Evolutionary conservation across 2,113 vertebrate species (phyloP).

Genomic region (Empidonax traillii): DNA sequence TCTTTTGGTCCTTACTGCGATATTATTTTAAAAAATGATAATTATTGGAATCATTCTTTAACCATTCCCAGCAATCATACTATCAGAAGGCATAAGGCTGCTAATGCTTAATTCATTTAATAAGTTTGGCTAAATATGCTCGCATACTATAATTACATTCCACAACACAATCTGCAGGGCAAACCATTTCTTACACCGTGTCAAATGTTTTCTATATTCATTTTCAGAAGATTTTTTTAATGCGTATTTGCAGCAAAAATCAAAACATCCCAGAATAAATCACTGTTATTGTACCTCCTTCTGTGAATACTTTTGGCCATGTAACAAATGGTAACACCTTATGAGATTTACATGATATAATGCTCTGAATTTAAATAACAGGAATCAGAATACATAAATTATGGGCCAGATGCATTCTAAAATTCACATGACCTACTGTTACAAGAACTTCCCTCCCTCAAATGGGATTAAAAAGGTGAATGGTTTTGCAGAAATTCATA

Average conservation of each 20-base stretch:
- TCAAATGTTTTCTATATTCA: conserved; percentile 50
- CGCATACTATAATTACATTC: conserved; percentile 33
- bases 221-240: conserved; percentile 57
- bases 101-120: conserved; percentile 49
- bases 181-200: conserved; percentile 2
- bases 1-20: conserved; percentile 24
- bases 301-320: conserved; percentile 49
- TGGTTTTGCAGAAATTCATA: conserved; percentile 23
- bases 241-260: conserved; percentile 44
- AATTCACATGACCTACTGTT: conserved; percentile 50
- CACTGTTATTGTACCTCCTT: conserved; percentile 45
- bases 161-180: conserved; percentile 39
- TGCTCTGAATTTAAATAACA: conserved; percentile 56
- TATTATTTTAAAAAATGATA: conserved; percentile 50
- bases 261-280: conserved; percentile 38
- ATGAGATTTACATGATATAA: conserved; percentile 29
- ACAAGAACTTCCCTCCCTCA: conserved; percentile 18
- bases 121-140: conserved; percentile 42
- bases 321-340: conserved; percentile 47
- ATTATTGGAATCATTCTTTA: conserved; percentile 54
- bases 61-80: conserved; percentile 33
- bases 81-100: conserved; percentile 40
- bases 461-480: conserved; percentile 48
- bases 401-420: conserved; percentile 21
- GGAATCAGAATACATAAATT: conserved; percentile 12